Evolutionary conservation across 2,113 vertebrate species (phyloP).

Genomic region (Leucoraja erinaceus): DNA sequence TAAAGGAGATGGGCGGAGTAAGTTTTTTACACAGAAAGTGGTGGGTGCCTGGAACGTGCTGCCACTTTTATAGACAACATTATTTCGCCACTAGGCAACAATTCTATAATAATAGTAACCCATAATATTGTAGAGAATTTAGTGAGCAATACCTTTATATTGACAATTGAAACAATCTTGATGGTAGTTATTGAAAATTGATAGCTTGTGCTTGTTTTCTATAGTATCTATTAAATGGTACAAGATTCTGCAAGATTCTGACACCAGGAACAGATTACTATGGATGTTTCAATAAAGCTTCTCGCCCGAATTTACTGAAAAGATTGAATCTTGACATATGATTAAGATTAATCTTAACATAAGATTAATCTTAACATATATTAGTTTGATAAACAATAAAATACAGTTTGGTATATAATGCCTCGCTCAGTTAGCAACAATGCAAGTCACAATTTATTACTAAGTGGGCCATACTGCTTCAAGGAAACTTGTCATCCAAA

Average conservation of each 20-base stretch:
- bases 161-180: not conserved
- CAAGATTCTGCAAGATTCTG: not conserved
- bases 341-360: too few species aligned
- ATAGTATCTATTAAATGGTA: too few species aligned
- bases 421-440: not conserved
- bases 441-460: not conserved
- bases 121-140: too few species aligned
- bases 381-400: not conserved
- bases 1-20: too few species aligned
- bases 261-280: not conserved
- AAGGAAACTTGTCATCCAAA: not conserved
- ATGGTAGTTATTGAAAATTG: not conserved
- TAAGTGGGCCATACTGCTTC: not conserved
- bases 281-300: not conserved
- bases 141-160: too few species aligned
- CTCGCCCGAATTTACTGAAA: not conserved
- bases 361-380: not conserved
- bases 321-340: not conserved
- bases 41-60: too few species aligned
- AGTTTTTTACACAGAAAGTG: too few species aligned
- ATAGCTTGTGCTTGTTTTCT: not conserved
- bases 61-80: not conserved
- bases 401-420: not conserved
- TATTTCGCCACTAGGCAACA: not conserved
- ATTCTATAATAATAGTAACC: not conserved